phyloP scores from a whole-genome alignment of 2,113 vertebrate species.

The Neodon shergylaensis region DNA sequence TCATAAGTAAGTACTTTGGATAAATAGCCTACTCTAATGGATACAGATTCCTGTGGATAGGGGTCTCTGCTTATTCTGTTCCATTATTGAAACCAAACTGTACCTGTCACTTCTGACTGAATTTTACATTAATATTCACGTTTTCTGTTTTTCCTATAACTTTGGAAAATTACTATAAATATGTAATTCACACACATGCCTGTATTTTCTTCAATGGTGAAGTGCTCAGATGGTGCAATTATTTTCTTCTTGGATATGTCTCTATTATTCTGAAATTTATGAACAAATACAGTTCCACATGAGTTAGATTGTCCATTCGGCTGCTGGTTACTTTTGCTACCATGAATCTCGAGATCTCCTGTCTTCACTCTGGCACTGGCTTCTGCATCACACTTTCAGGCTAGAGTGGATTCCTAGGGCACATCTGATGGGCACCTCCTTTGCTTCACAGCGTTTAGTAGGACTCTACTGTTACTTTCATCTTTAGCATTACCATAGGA shows the following conservation, averaged over 20 bases:
- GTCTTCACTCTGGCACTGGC: background rate
- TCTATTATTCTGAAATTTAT: background rate
- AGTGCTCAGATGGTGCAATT: background rate
- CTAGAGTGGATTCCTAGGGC: background rate
- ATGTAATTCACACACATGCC: background rate
- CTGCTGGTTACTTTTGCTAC: background rate
- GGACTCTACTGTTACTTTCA: background rate
- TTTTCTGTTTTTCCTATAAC: background rate
- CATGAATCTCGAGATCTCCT: background rate
- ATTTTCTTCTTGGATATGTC: background rate
- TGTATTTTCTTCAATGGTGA: background rate
- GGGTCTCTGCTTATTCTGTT: background rate
- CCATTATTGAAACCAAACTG: too few species aligned
- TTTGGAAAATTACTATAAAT: background rate
- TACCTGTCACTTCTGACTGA: rapidly evolving
- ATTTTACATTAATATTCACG: background rate
- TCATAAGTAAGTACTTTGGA: background rate
- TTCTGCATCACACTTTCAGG: background rate
- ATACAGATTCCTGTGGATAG: background rate
- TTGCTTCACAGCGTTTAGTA: background rate
- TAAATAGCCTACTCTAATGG: background rate
- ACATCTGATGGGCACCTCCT: background rate
- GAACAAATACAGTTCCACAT: background rate
- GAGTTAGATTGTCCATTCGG: background rate
- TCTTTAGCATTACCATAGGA: background rate